A percentile compares a stretch with the other conserved stretches of the same genome.
These are phyloP conservation scores for Psittacula derbiana DNA, from an alignment of 2,797 vertebrate species.

Conservation along the genomic window DNA sequence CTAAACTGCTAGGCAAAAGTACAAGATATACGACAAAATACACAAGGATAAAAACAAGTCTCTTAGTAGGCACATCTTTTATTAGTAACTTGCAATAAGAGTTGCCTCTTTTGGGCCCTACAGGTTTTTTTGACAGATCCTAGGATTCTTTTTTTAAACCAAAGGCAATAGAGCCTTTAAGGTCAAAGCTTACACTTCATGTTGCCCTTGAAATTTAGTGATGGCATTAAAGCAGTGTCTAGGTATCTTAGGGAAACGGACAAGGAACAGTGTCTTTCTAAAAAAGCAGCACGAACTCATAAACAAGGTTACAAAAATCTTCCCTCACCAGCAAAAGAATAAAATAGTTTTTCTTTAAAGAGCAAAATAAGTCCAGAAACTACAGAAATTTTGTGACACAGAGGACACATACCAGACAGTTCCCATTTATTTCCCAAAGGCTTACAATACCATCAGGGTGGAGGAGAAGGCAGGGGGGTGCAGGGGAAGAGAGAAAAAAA, in stretches of 20 bases:
- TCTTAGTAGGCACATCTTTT: neutral
- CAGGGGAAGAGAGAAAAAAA: neutral
- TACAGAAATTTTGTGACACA: neutral
- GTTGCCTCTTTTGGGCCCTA: neutral
- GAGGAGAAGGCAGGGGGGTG: neutral
- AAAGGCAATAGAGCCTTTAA: neutral
- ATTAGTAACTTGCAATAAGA: neutral
- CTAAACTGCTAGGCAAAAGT: neutral
- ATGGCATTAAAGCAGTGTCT: neutral
- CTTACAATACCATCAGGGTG: neutral
- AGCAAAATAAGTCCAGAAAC: neutral
- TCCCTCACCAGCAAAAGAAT: neutral
- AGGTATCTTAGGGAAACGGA: neutral
- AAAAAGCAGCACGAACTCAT: neutral
- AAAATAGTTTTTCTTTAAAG: neutral
- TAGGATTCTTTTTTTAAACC: neutral
- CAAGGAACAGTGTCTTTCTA: neutral
- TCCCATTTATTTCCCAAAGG: constrained; percentile 12
- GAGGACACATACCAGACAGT: neutral
- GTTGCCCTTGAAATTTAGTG: neutral
- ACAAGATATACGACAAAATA: neutral
- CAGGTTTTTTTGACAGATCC: neutral
- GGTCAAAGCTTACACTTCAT: constrained; percentile 6
- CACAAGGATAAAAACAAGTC: neutral
- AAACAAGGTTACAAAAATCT: neutral